Evolutionary conservation across 2,113 vertebrate genomes (phyloP).

Genomic region (Rhegmatorhina hoffmannsi): DNA sequence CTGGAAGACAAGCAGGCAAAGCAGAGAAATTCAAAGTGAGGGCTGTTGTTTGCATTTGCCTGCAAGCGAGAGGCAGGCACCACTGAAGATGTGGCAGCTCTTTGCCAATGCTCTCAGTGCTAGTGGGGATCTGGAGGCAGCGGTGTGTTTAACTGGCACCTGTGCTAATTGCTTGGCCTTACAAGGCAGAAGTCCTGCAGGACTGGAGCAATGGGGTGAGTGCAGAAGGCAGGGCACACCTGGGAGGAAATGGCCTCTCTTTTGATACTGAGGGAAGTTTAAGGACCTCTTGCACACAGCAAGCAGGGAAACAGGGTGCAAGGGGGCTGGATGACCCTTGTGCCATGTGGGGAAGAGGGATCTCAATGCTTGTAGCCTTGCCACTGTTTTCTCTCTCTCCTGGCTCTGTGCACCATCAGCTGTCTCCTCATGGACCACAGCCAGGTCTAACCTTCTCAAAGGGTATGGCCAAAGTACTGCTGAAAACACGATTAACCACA

Average conservation of each 20-base stretch:
- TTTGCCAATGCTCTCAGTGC: background rate
- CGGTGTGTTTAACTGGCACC: background rate
- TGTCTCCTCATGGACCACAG: background rate
- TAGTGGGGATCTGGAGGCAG: background rate
- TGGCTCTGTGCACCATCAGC: background rate
- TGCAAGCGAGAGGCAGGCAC: background rate
- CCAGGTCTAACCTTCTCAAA: background rate
- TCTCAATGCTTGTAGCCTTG: background rate
- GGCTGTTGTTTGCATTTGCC: constrained; percentile 24
- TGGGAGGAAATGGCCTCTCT: background rate
- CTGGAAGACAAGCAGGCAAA: constrained; percentile 46
- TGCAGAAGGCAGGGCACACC: background rate
- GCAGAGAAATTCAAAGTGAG: constrained; percentile 36
- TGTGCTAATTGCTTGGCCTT: background rate
- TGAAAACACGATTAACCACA: background rate
- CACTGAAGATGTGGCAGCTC: background rate
- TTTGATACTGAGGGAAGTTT: background rate
- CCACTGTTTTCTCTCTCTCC: background rate
- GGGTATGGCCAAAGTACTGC: rapidly evolving
- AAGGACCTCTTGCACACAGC: background rate
- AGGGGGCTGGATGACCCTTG: background rate
- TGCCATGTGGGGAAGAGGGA: background rate
- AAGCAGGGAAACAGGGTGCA: rapidly evolving
- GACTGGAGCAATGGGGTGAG: background rate
- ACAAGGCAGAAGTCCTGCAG: background rate